Evolutionary conservation across 2,113 vertebrate genomes (phyloP), one percentile per base, ranked within the genome.

Genomic region (Shinisaurus crocodilurus): DNA sequence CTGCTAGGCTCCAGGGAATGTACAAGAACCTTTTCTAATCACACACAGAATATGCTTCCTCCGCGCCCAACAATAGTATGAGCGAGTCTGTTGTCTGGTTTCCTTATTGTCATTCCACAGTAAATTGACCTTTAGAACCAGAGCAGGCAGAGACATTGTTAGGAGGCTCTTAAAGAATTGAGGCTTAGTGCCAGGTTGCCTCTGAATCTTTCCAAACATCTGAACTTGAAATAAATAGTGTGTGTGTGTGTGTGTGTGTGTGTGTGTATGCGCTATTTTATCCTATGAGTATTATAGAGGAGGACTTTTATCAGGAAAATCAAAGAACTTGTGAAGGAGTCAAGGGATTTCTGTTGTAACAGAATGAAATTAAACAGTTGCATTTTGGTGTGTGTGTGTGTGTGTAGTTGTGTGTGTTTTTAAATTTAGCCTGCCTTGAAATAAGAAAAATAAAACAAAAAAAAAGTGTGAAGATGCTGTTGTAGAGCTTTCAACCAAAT

Each of bases 61-160:
- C 63, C 23, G 37, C 27, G 10, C 75, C n/a, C 34, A 32, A 45
- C 29, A 70, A 72, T 27, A n/a, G 83, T 18, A 34, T n/a, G 80
- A 18, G 29, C 72, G 27, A 76, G n/a, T 65, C 82, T 88, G 27
- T 88, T 91, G 67, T 87, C 88, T 90, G 63, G 3, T 89, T 91
- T 92, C 87, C 13, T 10, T 88, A 60, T 60, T 90, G 48, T 86
- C 84, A 92, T 9, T 87, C 50, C 40, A 3, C 85, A 76, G 70
- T 87, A 94, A 91, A 91, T 84, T 75, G 74, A 93, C 79, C 1
- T 1, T 72, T 93, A 88, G 63, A 65, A 74, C 37, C 13, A 77
- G 74, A 89, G 65, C 37, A 92, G 88, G 77, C 60, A 50, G 3
- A 85, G 12, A 6, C 43, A 72, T 72, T 81, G 65, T 86, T 80